Evolutionary conservation across 1,140 invertebrate species (phyloP).

Genomic region (Magallana ariakensis): DNA sequence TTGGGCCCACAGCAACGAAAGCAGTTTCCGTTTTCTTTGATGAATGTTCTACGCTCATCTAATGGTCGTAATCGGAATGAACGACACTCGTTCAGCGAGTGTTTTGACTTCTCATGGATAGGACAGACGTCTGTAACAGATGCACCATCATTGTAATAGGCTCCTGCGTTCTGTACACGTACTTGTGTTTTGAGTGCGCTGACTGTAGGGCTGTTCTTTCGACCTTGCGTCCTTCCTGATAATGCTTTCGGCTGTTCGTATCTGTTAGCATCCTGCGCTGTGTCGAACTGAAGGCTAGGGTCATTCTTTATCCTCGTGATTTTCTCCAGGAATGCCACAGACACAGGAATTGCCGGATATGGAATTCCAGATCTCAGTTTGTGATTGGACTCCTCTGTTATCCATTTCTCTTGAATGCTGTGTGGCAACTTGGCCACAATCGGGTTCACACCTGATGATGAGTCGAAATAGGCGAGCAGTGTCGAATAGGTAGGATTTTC

Average conservation of each 20-base stretch:
- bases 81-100: conserved; percentile 44
- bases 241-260: background rate
- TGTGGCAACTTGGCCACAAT: conserved; percentile 58
- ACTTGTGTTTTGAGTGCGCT: background rate
- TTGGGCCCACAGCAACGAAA: conserved; percentile 44
- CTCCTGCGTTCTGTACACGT: background rate
- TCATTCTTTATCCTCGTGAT: conserved; percentile 56
- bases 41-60: conserved; percentile 13
- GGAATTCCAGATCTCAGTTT: conserved; percentile 7
- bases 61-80: conserved; percentile 37
- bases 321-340: conserved; percentile 37
- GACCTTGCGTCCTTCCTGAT: background rate
- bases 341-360: conserved; percentile 45
- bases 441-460: conserved; percentile 56
- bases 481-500: conserved; percentile 47
- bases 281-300: conserved; percentile 56
- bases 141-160: background rate
- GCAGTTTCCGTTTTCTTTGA: conserved; percentile 42
- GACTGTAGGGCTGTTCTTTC: background rate
- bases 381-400: conserved; percentile 7
- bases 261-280: background rate
- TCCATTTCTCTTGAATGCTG: conserved; percentile 57
- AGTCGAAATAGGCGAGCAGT: conserved; percentile 57
- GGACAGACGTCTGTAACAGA: conserved; percentile 17
- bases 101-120: conserved; percentile 36